Evolutionary conservation across 1,140 invertebrate genomes (phyloP).

Genomic region (Pachypeltis micranthus): DNA sequence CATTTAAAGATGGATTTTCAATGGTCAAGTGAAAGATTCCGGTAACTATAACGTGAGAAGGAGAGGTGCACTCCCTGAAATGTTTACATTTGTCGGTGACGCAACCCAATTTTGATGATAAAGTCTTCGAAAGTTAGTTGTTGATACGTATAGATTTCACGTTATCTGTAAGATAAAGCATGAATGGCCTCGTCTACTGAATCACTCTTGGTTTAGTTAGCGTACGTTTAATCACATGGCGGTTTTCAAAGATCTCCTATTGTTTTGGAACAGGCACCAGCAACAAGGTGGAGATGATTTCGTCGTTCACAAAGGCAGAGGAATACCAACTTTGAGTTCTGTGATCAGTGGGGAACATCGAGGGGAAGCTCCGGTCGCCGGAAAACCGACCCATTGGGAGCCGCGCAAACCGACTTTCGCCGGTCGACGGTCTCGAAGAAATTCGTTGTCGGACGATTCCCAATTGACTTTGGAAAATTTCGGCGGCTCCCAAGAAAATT

Average conservation of each 20-base stretch:
- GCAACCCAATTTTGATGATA: too few species aligned
- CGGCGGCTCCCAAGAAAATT: conserved; percentile 53
- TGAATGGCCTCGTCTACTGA: too few species aligned
- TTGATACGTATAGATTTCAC: too few species aligned
- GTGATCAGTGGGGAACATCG: conserved; percentile 40
- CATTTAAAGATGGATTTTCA: too few species aligned
- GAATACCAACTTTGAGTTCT: conserved; percentile 63
- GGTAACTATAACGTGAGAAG: too few species aligned
- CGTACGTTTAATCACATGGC: too few species aligned
- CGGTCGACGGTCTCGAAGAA: conserved; percentile 65
- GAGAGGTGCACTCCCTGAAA: too few species aligned
- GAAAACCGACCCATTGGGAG: conserved; percentile 72
- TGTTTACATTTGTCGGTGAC: too few species aligned
- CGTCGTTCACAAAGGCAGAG: conserved; percentile 64
- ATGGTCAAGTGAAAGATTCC: too few species aligned
- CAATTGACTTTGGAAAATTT: conserved; percentile 83
- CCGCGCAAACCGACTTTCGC: conserved; percentile 57
- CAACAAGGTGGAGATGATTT: conserved; percentile 49
- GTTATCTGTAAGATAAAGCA: too few species aligned
- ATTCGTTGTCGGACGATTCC: conserved; percentile 75
- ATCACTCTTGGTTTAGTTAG: too few species aligned
- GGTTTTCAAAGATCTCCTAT: neutral
- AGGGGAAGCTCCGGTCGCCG: conserved; percentile 47
- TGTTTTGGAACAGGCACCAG: neutral
- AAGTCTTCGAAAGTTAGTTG: too few species aligned